Conservation (phyloP, 2,888 invertebrate genomes). For the Congeria kusceri region DNA sequence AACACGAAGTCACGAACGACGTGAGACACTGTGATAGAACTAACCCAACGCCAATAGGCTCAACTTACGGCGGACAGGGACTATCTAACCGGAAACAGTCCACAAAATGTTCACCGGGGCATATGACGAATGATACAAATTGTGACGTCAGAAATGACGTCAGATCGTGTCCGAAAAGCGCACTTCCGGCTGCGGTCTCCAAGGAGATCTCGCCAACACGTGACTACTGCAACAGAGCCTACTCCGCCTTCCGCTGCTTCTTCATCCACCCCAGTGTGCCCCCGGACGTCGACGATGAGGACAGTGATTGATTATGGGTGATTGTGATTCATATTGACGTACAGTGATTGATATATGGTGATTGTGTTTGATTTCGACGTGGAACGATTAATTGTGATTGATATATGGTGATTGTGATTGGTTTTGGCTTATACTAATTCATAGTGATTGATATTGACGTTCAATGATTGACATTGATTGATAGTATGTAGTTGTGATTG, state of each 20-base stretch:
- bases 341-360: too few species aligned
- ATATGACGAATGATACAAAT: background rate
- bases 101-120: background rate
- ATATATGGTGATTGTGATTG: too few species aligned
- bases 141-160: conserved; percentile 9
- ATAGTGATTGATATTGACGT: too few species aligned
- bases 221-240: conserved; percentile 78
- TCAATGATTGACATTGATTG: too few species aligned
- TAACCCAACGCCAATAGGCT: too few species aligned
- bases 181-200: conserved; percentile 36
- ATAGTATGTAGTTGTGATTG: too few species aligned
- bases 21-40: conserved; percentile 23
- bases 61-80: too few species aligned
- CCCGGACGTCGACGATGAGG: conserved; percentile 41
- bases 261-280: conserved; percentile 72
- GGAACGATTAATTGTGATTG: too few species aligned
- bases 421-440: too few species aligned
- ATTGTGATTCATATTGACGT: too few species aligned
- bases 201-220: conserved; percentile 60
- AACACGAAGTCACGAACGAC: background rate
- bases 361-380: too few species aligned
- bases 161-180: too few species aligned
- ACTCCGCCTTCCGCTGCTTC: conserved; percentile 79
- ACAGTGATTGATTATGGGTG: conserved; percentile 5
- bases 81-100: background rate